These are phyloP conservation scores for Pygmarrhopalites habei DNA, from an alignment of 1,140 invertebrate genomes.

Conservation along the genomic window DNA sequence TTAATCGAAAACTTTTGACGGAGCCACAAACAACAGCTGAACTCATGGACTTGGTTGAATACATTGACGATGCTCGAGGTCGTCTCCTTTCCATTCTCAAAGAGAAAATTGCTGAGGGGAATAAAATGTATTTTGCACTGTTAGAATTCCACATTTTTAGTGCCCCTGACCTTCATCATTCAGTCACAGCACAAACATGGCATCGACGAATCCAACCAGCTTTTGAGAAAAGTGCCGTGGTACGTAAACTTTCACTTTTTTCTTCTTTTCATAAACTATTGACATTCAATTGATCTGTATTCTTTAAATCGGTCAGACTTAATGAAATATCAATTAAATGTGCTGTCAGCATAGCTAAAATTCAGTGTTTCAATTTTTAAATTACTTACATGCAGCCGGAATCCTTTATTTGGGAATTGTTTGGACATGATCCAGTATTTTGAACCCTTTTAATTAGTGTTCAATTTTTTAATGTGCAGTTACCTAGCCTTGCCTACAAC, in stretches of 20 bases:
- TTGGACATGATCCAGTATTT: conserved; percentile 29
- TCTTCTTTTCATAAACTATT: no score
- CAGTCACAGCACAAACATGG: conserved; percentile 64
- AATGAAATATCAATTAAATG: no score
- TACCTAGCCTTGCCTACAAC: no score
- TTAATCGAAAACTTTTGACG: conserved; percentile 48
- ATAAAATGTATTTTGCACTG: conserved; percentile 56
- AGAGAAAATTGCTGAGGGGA: conserved; percentile 54
- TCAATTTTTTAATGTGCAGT: no score
- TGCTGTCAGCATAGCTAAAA: no score
- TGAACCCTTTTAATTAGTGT: no score
- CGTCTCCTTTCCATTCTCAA: conserved; percentile 54
- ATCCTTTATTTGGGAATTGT: conserved; percentile 31
- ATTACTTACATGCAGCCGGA: conserved; percentile 39
- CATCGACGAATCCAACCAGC: conserved; percentile 61
- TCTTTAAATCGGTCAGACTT: no score
- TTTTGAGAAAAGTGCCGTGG: conserved; percentile 59
- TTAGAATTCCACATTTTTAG: conserved; percentile 60
- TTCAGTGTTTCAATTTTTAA: no score
- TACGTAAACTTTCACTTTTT: no score
- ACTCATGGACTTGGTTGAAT: conserved; percentile 59
- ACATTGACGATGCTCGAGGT: conserved; percentile 57
- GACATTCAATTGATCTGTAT: no score
- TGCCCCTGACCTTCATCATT: conserved; percentile 57
- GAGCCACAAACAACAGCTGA: conserved; percentile 62